Conservation (phyloP, 2,888 invertebrate species). For the Oscheius myriophilus region DNA sequence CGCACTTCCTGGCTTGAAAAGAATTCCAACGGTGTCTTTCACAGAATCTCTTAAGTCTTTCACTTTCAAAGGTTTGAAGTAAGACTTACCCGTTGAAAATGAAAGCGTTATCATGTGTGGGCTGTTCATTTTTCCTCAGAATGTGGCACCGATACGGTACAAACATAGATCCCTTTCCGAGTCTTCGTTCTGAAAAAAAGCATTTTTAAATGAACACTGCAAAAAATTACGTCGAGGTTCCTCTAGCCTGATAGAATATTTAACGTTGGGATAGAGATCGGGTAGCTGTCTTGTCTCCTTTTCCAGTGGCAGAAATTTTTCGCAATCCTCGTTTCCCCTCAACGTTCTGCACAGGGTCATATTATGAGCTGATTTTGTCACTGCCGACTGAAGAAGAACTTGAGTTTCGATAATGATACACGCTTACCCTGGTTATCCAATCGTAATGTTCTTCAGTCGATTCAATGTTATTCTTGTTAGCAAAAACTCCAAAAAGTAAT, state of each 20-base stretch:
- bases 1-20: background rate
- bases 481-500: too few relatives aligned
- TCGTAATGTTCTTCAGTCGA: too few relatives aligned
- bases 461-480: too few relatives aligned
- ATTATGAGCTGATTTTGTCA: too few relatives aligned
- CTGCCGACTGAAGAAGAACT: too few relatives aligned
- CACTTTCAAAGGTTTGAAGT: background rate
- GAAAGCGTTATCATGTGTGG: background rate
- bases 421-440: too few relatives aligned
- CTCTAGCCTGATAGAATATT: conserved; percentile 1
- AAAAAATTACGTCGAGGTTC: background rate
- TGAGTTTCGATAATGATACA: too few relatives aligned
- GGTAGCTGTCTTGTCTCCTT: background rate
- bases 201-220: background rate
- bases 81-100: background rate
- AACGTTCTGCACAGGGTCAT: background rate
- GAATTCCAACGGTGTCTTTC: background rate
- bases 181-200: background rate
- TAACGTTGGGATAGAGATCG: background rate
- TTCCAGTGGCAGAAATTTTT: background rate
- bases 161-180: background rate
- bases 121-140: background rate
- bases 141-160: background rate
- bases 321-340: background rate
- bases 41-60: background rate